Evolutionary conservation across 2,113 vertebrate genomes (phyloP), one percentile per base, ranked within the genome.

Genomic region (Patagioenas fasciata): DNA sequence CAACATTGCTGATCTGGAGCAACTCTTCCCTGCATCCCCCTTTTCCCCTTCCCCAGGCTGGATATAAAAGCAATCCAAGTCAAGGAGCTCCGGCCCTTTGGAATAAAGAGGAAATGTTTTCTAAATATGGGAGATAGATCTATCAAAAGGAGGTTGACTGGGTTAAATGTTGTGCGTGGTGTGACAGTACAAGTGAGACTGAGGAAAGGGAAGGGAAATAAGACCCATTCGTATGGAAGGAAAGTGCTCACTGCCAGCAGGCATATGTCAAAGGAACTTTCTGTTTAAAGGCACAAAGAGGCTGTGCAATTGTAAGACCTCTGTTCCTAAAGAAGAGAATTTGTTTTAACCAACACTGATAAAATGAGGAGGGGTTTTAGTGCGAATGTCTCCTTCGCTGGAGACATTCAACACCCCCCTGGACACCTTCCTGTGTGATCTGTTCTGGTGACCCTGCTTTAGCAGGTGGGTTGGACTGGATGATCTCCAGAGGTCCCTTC

Each of bases 21-120:
- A 90, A 31, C 16, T 17, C 65, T 54, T 71, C 16, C 40, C 24
- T 48, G 18, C 0, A 0, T 36, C 10, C 3, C 4, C 17, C 16
- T 10, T 66, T 20, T 54, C 15, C 58, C n/a, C 21, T 77, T 78
- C 32, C 21, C 15, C 20, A 32, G 11, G 6, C 26, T 60, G 32
- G 16, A 29, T 60, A 32, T 44, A 31, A 71, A 73, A 78, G 9
- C 29, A 90, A 60, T 15, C 9, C 13, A 42, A 88, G 31, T 29
- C 48, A 69, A 72, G 81, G 54, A 93, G 40, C 14, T 40, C 36
- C 42, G 29, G 8, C 11, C 10, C 74, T 23, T 66, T 0, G 0
- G 34, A 80, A 86, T 47, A 47, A 85, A 71, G 14, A 23, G 51
- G 60, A 67, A 74, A 18, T 69, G 26, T 67, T 74, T 86, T 78